Evolutionary conservation across 2,888 invertebrate species (phyloP), one percentile per base, ranked within the genome.

Genomic region (Allacma fusca): DNA sequence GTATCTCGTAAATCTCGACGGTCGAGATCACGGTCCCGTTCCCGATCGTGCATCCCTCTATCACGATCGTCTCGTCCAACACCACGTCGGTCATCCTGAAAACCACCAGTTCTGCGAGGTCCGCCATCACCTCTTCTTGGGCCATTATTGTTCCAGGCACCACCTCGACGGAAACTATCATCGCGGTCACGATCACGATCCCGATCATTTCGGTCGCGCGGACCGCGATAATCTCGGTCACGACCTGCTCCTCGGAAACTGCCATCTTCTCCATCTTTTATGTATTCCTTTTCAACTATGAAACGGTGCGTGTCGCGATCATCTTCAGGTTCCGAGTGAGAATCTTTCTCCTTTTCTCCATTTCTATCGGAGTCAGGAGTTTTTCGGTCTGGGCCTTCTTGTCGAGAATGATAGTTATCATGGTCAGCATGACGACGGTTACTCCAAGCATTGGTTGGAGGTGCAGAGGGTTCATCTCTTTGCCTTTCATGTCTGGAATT

Each of bases 291-390:
- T n/a, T n/a, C n/a, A n/a, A n/a, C n/a, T 28, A 75, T 57, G 21
- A 65, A 79, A 24, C 72, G 76, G 71, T 79, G 77, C 1, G 76
- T 65, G 62, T 81, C 81, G 1, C 81, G 79, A 70, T 81, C 81
- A 73, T 81, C 81, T 67, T 81, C 81, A 5, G 81, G 81, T 43
- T 81, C 81, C 12, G 81, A 81, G 68, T 81, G 81, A 19, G 78
- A 78, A 65, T 81, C 81, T 43, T 80, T 79, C 34, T 81, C 40
- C 29, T 80, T 78, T 57, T 80, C 79, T 16, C 73, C 76, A 44
- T 80, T 78, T 28, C 76, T 59, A 1, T 78, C 79, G 1, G 74
- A 74, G 24, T 74, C 74, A 2, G 74, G 74, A 9, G 74, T 74
- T 62, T 64, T 74, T 5, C 74, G 26, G 24, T 64, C 74, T 9